phyloP scores from a whole-genome alignment of 2,113 vertebrate genomes.

The Coreoperca whiteheadi region DNA sequence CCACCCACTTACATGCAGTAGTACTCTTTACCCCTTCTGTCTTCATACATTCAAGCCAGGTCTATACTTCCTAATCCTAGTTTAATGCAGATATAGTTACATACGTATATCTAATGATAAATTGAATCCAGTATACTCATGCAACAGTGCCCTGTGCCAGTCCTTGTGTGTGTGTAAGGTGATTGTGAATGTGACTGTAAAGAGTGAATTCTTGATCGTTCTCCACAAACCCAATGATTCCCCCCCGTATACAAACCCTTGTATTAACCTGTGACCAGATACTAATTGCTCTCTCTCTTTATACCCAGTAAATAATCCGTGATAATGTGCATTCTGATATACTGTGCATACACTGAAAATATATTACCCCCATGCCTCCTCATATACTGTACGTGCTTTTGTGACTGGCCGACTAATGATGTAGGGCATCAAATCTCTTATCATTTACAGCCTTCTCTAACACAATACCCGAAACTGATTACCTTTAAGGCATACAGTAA shows the following conservation, averaged over 20 bases:
- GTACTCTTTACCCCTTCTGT: not conserved
- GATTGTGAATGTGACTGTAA: constrained; percentile 6
- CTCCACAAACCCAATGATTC: constrained; percentile 61
- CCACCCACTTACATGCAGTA: not conserved
- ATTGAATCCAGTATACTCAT: not conserved
- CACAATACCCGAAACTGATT: constrained; percentile 61
- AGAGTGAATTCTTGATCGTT: constrained; percentile 57
- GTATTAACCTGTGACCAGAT: constrained; percentile 3
- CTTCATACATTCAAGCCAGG: not conserved
- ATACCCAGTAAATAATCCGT: constrained; percentile 13
- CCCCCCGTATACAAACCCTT: not conserved
- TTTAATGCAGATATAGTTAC: not conserved
- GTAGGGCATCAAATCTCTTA: constrained; percentile 57
- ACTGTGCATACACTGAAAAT: not conserved
- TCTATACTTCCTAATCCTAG: not conserved
- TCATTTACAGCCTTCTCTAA: constrained; percentile 62
- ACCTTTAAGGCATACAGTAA: constrained; percentile 48
- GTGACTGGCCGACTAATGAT: constrained; percentile 50
- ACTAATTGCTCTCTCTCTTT: constrained; percentile 12
- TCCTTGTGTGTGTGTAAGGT: not conserved
- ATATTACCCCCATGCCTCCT: constrained; percentile 15
- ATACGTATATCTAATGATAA: not conserved
- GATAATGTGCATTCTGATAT: constrained; percentile 18
- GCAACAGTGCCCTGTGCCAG: not conserved
- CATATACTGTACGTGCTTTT: constrained; percentile 8